Evolutionary conservation across 2,888 invertebrate genomes (phyloP), one percentile per base, ranked within the genome.

Genomic region (Nemoura dubitans): DNA sequence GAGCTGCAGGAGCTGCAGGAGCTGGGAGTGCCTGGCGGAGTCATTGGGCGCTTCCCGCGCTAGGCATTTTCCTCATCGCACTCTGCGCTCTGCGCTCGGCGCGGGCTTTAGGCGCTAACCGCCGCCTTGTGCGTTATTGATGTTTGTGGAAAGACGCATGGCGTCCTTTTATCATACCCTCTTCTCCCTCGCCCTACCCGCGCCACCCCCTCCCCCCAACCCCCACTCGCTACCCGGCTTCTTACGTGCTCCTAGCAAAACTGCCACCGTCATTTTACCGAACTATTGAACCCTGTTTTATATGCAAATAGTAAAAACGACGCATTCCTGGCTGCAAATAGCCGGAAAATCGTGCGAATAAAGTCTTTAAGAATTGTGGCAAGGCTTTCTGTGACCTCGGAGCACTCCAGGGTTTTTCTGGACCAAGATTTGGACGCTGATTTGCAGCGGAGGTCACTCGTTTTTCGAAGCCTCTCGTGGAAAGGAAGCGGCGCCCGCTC

Each of bases 101-200:
- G 36, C 30, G 28, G 82, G 7, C 21, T 82, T 82, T 82, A 42
- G 42, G n/a, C 42, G 83, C 25, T 42, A 26, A 82, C 36, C 26
- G 26, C 29, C 83, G 83, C 83, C 83, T 83, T 83, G 36, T 76
- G 10, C 59, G 84, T 59, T 84, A 84, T 84, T 84, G 84, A 84
- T 84, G 84, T 84, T 84, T 84, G 84, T 30, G 43, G 84, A 84
- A 83, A 84, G 84, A 84, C 84, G 76, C 84, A 84, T 84, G 84
- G 84, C 76, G 84, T 29, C 42, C 83, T 42, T 83, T 84, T 76
- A 84, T 59, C 84, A 59, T 27, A 10, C 84, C 84, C 84, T 27
- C 84, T 81, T n/a, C 78, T 28, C 59, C 28, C 84, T 59, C 3
- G 28, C 29, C 28, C 84, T 1, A 42, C 59, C 59, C 59, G 42